These are phyloP conservation scores for Dendrolimus kikuchii DNA, from an alignment of 1,140 invertebrate genomes.

Conservation along the genomic window DNA sequence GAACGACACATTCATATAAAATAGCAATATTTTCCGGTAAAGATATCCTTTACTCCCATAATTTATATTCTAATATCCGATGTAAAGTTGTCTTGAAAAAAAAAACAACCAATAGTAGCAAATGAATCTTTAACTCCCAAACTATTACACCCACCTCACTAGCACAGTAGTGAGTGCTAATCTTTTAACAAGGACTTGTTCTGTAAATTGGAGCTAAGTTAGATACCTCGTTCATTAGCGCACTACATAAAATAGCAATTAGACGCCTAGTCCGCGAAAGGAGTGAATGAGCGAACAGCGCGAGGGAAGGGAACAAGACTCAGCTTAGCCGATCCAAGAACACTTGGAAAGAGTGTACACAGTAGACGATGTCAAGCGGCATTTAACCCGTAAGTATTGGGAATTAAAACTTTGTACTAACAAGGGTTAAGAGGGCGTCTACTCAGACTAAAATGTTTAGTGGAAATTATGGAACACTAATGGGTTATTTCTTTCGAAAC, in stretches of 20 bases:
- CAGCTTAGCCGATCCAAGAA: slow-evolving; percentile 39
- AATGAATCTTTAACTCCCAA: neutral
- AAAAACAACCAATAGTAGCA: neutral
- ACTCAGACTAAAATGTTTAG: no score
- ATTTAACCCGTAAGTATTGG: slow-evolving; percentile 33
- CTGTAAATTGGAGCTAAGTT: slow-evolving; percentile 37
- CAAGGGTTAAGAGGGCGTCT: slow-evolving; percentile 48
- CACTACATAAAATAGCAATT: slow-evolving; percentile 58
- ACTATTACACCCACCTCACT: neutral
- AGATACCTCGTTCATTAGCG: slow-evolving; percentile 42
- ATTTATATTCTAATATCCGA: no score
- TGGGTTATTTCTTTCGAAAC: no score
- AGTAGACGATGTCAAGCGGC: slow-evolving; percentile 26
- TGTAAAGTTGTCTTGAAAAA: no score
- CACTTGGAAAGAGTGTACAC: slow-evolving; percentile 44
- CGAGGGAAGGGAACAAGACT: no score
- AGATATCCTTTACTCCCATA: no score
- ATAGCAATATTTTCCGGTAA: no score
- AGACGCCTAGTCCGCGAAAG: slow-evolving; percentile 18
- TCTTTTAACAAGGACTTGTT: slow-evolving; percentile 17
- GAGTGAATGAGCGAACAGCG: slow-evolving; percentile 8
- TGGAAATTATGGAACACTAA: no score
- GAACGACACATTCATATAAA: no score
- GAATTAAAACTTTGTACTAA: slow-evolving; percentile 74
- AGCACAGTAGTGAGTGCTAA: neutral